A percentile compares a stretch with the other conserved stretches of the same genome.
Evolutionary conservation across 2,113 vertebrate genomes (phyloP).

Genomic region (Albula glossodonta): DNA sequence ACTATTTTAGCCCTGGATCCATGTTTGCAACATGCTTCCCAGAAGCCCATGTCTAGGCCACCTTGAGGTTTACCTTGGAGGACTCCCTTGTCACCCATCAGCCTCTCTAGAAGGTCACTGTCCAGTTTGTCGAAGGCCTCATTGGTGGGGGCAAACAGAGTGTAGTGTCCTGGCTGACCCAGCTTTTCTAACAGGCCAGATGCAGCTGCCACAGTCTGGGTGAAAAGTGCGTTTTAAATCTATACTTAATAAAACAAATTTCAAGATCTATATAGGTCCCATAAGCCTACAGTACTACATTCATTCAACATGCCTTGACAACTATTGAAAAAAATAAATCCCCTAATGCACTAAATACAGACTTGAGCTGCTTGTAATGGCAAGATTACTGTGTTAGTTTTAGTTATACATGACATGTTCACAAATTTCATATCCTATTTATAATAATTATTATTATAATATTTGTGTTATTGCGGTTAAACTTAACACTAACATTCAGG

Average conservation of each 20-base stretch:
- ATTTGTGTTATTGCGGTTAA: not conserved
- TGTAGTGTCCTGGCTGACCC: constrained; percentile 84
- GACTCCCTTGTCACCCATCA: constrained; percentile 81
- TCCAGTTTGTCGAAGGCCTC: constrained; percentile 87
- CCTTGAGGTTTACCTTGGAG: constrained; percentile 78
- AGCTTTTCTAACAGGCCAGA: constrained; percentile 80
- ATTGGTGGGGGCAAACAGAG: constrained; percentile 93
- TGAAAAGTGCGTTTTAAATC: not conserved
- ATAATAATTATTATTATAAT: not conserved
- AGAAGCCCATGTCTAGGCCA: not conserved
- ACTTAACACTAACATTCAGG: constrained; percentile 70
- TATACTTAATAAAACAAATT: too few relatives aligned
- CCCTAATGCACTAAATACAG: too few relatives aligned
- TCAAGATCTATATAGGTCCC: too few relatives aligned
- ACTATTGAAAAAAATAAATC: too few relatives aligned
- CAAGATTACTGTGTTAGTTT: not conserved
- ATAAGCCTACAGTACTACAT: too few relatives aligned
- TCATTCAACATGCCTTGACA: too few relatives aligned
- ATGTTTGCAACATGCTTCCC: constrained; percentile 16
- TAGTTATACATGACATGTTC: not conserved
- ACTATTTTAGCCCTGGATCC: not conserved
- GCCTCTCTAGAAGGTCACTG: constrained; percentile 77
- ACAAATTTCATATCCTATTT: not conserved
- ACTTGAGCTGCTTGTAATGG: too few relatives aligned
- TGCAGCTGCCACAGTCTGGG: constrained; percentile 76